Conservation (phyloP, 2,888 invertebrate species). For the Drosophila limbata region DNA sequence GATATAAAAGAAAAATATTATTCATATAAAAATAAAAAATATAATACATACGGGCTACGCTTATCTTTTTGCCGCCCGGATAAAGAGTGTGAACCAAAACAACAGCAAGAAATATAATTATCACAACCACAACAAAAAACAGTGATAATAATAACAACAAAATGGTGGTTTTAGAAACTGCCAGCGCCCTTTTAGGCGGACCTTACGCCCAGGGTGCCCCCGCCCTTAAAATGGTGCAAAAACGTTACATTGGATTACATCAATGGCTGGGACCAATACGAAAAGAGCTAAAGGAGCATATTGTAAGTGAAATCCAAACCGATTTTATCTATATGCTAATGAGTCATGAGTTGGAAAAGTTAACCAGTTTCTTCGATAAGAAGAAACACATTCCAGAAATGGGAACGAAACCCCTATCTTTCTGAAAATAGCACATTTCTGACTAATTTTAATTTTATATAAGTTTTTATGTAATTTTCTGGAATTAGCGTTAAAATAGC, state of each 20-base stretch:
- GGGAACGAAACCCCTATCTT: background rate
- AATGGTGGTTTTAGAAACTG: slow-evolving; percentile 92
- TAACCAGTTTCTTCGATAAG: background rate
- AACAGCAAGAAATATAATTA: slow-evolving; percentile 29
- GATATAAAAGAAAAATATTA: slow-evolving; percentile 17
- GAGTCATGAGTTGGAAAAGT: background rate
- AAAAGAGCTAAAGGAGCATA: slow-evolving; percentile 93
- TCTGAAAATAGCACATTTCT: background rate
- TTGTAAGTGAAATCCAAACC: slow-evolving; percentile 87
- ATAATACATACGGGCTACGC: slow-evolving; percentile 26
- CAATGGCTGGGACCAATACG: slow-evolving; percentile 95
- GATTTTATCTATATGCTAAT: background rate
- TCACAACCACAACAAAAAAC: slow-evolving; percentile 22
- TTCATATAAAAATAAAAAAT: background rate
- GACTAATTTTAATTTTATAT: background rate
- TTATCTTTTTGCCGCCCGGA: slow-evolving; percentile 51
- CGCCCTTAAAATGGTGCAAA: slow-evolving; percentile 95
- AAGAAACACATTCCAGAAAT: background rate
- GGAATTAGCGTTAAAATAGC: background rate
- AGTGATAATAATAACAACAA: slow-evolving; percentile 52
- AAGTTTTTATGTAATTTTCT: background rate
- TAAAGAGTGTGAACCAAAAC: slow-evolving; percentile 28
- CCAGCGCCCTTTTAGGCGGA: slow-evolving; percentile 91
- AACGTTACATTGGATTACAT: slow-evolving; percentile 95
- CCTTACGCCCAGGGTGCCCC: slow-evolving; percentile 93